Conservation (phyloP, 2,888 invertebrate genomes). For the Hesperia comma region DNA sequence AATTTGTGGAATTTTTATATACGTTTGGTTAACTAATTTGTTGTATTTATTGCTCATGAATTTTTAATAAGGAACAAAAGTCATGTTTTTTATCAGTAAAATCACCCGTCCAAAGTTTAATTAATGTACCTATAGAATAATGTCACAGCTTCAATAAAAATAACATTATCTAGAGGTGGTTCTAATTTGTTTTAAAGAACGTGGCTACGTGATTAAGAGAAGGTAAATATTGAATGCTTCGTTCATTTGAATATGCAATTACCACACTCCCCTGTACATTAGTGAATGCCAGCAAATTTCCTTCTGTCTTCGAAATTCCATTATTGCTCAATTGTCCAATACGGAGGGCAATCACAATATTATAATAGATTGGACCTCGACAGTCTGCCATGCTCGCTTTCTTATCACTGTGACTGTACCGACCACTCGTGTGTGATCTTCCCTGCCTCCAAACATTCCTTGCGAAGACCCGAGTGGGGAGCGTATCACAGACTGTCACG, state of each 20-base stretch:
- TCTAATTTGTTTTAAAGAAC: constrained; percentile 2
- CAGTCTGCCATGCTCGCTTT: constrained; percentile 68
- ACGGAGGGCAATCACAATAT: constrained; percentile 45
- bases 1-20: constrained; percentile 24
- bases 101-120: neutral
- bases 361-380: constrained; percentile 45
- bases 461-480: constrained; percentile 55
- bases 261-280: constrained; percentile 18
- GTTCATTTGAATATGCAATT: constrained; percentile 27
- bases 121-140: neutral
- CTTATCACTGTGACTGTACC: constrained; percentile 70
- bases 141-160: neutral
- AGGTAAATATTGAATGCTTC: constrained; percentile 12
- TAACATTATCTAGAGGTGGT: neutral
- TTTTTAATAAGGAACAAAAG: constrained; percentile 7
- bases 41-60: constrained; percentile 14
- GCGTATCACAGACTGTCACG: constrained; percentile 68
- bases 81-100: neutral
- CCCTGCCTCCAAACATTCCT: constrained; percentile 56
- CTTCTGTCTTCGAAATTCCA: constrained; percentile 33
- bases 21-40: constrained; percentile 16
- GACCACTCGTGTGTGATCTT: constrained; percentile 64
- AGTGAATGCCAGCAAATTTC: constrained; percentile 28
- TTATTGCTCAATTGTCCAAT: constrained; percentile 40
- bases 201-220: neutral